phyloP scores from a whole-genome alignment of 2,113 vertebrate species.

The Apaloderma vittatum region DNA sequence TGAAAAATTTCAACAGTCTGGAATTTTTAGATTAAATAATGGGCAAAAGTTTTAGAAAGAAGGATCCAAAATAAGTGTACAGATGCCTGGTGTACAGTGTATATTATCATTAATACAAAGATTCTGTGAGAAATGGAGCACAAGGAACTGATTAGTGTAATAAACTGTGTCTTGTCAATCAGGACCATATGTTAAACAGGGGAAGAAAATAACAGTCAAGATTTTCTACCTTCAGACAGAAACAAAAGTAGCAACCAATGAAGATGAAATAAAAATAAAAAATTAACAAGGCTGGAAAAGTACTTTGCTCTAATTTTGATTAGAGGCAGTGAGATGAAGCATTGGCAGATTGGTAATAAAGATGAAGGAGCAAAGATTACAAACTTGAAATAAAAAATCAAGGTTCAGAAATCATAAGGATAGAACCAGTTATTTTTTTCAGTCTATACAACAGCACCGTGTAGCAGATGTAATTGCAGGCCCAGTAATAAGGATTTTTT shows the following conservation, averaged over 20 bases:
- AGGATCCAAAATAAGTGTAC: neutral
- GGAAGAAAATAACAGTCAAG: neutral
- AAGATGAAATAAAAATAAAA: neutral
- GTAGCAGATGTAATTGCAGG: neutral
- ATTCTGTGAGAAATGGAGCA: neutral
- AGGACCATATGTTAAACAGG: neutral
- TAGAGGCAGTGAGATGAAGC: neutral
- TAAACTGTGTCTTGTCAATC: neutral
- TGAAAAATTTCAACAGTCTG: neutral
- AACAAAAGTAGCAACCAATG: neutral
- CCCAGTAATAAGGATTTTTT: neutral
- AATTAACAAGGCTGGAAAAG: neutral
- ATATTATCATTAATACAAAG: neutral
- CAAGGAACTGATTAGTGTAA: neutral
- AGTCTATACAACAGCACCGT: neutral
- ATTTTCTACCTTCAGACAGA: neutral
- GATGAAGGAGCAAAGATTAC: neutral
- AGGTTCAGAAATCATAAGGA: neutral
- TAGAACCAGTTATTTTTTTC: neutral
- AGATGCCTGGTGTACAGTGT: neutral
- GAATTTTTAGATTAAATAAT: neutral
- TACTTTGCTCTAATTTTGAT: conserved; percentile 1
- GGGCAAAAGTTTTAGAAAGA: neutral
- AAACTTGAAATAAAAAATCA: neutral
- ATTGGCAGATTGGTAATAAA: neutral